Base-by-base conservation (phyloP, 2,888 invertebrate genomes). In the Agrilus cyanescens region DNA sequence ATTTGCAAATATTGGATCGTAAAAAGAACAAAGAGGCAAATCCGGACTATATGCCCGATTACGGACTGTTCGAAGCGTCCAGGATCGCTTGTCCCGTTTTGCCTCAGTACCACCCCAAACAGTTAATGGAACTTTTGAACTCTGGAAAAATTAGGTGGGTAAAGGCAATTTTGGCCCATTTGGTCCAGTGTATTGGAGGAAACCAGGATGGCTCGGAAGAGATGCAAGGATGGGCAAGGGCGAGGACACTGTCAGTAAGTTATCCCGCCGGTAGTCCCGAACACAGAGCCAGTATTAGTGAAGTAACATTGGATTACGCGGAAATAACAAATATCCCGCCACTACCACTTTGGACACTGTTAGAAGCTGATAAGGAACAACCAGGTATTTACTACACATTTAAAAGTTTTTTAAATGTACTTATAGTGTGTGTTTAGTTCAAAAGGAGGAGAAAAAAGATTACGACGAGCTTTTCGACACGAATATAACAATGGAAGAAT, bases 91-190 rank as follows among this genome's bases (percentile, higher is more conserved):
- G 94, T 57, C 97, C 97, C 0, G 95, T 97, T 33, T 70, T 98
- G 46, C 98, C 98, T 0, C 98, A 99, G 59, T 99, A 98, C 64
- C 98, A 99, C 69, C 98, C 98, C 0, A 96, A 96, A 59, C 97
- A 97, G 59, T 71, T 99, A 30, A 96, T 98, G 88, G 98, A 98
- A 61, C 69, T 99, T 32, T 73, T 99, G 20, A 97, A 97, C 69
- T 96, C 95, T 41, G 98, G 98, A 3, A 96, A 95, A 70, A 95
- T 94, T 53, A 76, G 91, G 57, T 89, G 97, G 82, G 98, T 98
- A 0, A 96, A 97, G 63, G 97, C 97, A 1, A 98, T 99, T 50
- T 74, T 99, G 34, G 86, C 93, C 1, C 97, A 99, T 73, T 75
- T 99, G 41, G 93, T 97, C 25, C 82, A 91, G 67, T 90, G 73